These are phyloP conservation scores for Calephelis perditalis DNA, from an alignment of 2,888 invertebrate genomes.

Conservation along the genomic window DNA sequence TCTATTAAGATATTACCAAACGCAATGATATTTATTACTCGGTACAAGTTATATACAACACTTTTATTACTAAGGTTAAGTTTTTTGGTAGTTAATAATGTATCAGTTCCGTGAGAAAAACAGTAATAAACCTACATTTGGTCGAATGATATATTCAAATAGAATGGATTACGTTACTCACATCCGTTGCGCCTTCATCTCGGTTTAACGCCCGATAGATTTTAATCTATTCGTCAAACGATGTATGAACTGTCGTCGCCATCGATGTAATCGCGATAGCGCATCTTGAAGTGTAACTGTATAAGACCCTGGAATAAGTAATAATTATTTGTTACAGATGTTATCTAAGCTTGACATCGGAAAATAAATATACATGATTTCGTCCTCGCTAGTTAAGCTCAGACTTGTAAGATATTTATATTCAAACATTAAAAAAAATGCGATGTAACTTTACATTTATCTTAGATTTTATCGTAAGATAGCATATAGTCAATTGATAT, in stretches of 20 bases:
- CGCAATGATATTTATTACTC: neutral
- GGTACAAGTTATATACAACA: neutral
- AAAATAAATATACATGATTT: constrained; percentile 13
- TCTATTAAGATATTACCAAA: neutral
- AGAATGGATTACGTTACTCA: constrained; percentile 71
- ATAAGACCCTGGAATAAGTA: constrained; percentile 31
- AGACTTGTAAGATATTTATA: neutral
- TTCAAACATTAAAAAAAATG: constrained; percentile 1
- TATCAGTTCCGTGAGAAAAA: constrained; percentile 77
- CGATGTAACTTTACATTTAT: constrained; percentile 9
- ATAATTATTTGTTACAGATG: constrained; percentile 29
- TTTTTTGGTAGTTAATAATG: constrained; percentile 68
- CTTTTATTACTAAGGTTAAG: constrained; percentile 3
- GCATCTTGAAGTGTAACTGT: constrained; percentile 38
- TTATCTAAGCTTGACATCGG: constrained; percentile 24
- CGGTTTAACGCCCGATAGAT: constrained; percentile 55
- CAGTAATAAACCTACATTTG: constrained; percentile 76
- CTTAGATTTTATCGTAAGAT: constrained; percentile 5
- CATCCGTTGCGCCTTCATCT: constrained; percentile 65
- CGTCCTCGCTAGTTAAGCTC: neutral
- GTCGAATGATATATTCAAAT: constrained; percentile 74
- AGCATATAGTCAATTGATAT: constrained; percentile 3
- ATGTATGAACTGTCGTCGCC: constrained; percentile 56
- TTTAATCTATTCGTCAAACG: constrained; percentile 69
- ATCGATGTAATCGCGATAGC: constrained; percentile 55